Evolutionary conservation across 2,113 vertebrate species (phyloP).

Genomic region (Dryoscopus gambensis): DNA sequence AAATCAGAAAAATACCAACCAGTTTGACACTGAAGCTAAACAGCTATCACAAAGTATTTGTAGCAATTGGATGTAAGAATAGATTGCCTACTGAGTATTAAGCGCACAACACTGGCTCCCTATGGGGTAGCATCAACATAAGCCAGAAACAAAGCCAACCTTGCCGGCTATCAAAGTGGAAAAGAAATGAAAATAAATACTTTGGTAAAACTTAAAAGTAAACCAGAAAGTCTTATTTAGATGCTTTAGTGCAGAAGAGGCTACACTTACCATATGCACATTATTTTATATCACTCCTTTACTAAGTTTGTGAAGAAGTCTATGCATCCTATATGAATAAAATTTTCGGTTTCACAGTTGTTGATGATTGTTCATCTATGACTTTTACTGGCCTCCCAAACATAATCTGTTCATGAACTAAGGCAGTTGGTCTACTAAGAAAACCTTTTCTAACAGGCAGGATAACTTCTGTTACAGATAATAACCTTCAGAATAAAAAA

Average conservation of each 20-base stretch:
- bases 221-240: neutral
- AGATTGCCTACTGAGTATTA: neutral
- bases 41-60: neutral
- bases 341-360: neutral
- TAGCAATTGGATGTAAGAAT: rapidly evolving
- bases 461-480: neutral
- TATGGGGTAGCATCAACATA: neutral
- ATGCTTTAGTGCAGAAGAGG: neutral
- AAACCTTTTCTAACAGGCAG: neutral
- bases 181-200: neutral
- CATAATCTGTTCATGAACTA: neutral
- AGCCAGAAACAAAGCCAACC: neutral
- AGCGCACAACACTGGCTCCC: neutral
- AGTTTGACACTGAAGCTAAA: neutral
- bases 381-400: neutral
- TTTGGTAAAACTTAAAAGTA: neutral
- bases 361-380: neutral
- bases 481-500: neutral
- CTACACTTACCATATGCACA: neutral
- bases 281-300: neutral
- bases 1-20: neutral
- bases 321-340: neutral
- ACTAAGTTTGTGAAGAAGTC: neutral
- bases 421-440: neutral
- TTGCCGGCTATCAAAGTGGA: neutral